These are phyloP conservation scores for Eurytoma californica DNA, from an alignment of 2,888 invertebrate species.

Conservation along the genomic window DNA sequence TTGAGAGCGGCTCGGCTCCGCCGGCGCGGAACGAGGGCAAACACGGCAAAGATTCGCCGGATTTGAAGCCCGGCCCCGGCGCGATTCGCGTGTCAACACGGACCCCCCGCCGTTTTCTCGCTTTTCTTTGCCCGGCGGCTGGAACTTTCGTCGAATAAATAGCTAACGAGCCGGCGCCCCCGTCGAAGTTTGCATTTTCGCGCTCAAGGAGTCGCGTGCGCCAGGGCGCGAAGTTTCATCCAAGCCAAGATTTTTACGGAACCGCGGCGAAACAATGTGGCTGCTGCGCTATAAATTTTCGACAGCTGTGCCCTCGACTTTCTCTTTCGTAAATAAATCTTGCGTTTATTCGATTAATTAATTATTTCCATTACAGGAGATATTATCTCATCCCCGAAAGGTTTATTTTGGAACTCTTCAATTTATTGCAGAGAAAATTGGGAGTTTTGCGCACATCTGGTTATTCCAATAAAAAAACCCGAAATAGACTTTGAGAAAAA, in stretches of 20 bases:
- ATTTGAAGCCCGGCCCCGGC: slow-evolving; percentile 57
- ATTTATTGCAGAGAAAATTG: too few species aligned
- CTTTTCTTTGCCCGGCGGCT: slow-evolving; percentile 39
- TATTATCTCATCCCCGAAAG: too few species aligned
- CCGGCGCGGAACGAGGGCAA: slow-evolving; percentile 55
- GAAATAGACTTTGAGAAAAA: not conserved
- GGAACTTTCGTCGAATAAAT: slow-evolving; percentile 52
- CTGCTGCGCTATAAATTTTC: too few species aligned
- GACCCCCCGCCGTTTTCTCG: slow-evolving; percentile 55
- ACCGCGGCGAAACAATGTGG: too few species aligned
- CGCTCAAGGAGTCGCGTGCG: not conserved
- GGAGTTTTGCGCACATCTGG: too few species aligned
- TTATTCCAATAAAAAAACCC: too few species aligned
- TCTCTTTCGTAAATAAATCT: too few species aligned
- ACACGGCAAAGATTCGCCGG: slow-evolving; percentile 59
- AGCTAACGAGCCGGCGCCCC: slow-evolving; percentile 44
- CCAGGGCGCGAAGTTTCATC: not conserved
- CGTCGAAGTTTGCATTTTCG: slow-evolving; percentile 38
- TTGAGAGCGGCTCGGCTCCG: slow-evolving; percentile 7
- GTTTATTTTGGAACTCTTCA: too few species aligned
- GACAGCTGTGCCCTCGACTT: too few species aligned
- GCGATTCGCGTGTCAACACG: slow-evolving; percentile 51
- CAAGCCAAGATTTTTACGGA: too few species aligned
- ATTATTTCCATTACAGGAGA: too few species aligned
- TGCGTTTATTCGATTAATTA: too few species aligned